A percentile compares a stretch with the other conserved stretches of the same genome.
Evolutionary conservation across 1,140 invertebrate genomes (phyloP).

Genomic region (Drosophila ficusphila): DNA sequence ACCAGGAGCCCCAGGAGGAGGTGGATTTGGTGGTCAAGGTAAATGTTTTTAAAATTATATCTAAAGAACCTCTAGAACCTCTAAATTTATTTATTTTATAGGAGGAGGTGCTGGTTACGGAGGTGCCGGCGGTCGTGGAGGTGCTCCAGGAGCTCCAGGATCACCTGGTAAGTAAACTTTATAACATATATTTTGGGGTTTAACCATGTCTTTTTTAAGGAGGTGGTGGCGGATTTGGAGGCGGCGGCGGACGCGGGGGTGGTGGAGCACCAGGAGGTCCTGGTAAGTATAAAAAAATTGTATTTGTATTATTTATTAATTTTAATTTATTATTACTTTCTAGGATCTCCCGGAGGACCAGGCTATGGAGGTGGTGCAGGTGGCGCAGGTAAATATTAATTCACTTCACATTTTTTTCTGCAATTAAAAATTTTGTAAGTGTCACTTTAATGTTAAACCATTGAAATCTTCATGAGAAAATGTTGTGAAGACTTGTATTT

Average conservation of each 20-base stretch:
- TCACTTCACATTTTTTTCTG: background rate
- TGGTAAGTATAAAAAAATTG: background rate
- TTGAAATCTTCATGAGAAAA: slow-evolving; percentile 1
- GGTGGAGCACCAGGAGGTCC: background rate
- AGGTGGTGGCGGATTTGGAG: slow-evolving; percentile 48
- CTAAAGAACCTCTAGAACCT: too few species aligned
- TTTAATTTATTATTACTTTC: background rate
- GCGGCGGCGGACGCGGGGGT: background rate
- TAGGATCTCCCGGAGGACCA: slow-evolving; percentile 47
- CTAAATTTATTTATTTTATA: too few species aligned
- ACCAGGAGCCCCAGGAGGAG: background rate
- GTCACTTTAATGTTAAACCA: background rate
- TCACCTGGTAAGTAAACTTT: slow-evolving; percentile 58
- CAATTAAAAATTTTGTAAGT: background rate
- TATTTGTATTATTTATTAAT: background rate
- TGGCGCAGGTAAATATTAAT: background rate
- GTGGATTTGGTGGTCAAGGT: slow-evolving; percentile 36
- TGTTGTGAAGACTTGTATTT: background rate
- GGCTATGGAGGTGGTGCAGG: slow-evolving; percentile 56
- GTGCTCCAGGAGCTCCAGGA: slow-evolving; percentile 28
- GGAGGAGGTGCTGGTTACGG: slow-evolving; percentile 24
- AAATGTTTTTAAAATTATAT: slow-evolving; percentile 46
- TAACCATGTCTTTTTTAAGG: background rate
- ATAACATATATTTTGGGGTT: background rate
- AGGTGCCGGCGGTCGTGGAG: slow-evolving; percentile 24